A percentile compares a stretch with the other conserved stretches of the same genome.
These are phyloP conservation scores for Caracal caracal DNA, from an alignment of 2,113 vertebrate genomes.

Conservation along the genomic window DNA sequence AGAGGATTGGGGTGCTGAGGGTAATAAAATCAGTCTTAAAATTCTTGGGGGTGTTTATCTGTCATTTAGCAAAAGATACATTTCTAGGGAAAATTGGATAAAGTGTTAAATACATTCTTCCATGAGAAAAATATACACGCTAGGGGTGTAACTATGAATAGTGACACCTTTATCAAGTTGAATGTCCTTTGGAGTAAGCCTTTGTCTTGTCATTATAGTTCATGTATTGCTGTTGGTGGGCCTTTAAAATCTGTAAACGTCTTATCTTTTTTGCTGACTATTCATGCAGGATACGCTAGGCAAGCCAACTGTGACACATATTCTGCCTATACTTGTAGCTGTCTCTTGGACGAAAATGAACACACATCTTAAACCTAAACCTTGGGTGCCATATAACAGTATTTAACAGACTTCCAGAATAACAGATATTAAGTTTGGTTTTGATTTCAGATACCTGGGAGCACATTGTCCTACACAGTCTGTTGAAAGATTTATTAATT, in stretches of 20 bases:
- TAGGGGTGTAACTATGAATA: slow-evolving; percentile 51
- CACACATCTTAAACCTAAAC: slow-evolving; percentile 59
- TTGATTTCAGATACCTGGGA: slow-evolving; percentile 48
- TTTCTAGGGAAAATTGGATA: slow-evolving; percentile 51
- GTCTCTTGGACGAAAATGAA: slow-evolving; percentile 52
- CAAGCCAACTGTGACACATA: slow-evolving; percentile 58
- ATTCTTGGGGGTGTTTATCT: slow-evolving; percentile 30
- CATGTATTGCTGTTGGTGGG: background rate
- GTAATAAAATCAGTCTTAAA: slow-evolving; percentile 53
- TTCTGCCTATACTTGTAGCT: slow-evolving; percentile 53
- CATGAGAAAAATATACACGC: slow-evolving; percentile 51
- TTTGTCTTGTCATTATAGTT: slow-evolving; percentile 70
- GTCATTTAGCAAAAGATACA: slow-evolving; percentile 57
- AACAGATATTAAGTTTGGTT: slow-evolving; percentile 36
- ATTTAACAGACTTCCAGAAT: slow-evolving; percentile 40
- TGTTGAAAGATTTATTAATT: slow-evolving; percentile 57
- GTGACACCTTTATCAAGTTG: slow-evolving; percentile 68
- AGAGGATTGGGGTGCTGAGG: slow-evolving; percentile 29
- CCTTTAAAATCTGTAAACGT: slow-evolving; percentile 68
- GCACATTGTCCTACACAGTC: slow-evolving; percentile 29
- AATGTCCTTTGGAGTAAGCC: slow-evolving; percentile 64
- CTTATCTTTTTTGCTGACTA: slow-evolving; percentile 70
- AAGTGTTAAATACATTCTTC: slow-evolving; percentile 67
- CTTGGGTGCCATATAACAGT: slow-evolving; percentile 11
- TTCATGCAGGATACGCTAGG: slow-evolving; percentile 46